These are phyloP conservation scores for Drosophila yakuba DNA, from an alignment of 1,140 invertebrate species.

Conservation along the genomic window DNA sequence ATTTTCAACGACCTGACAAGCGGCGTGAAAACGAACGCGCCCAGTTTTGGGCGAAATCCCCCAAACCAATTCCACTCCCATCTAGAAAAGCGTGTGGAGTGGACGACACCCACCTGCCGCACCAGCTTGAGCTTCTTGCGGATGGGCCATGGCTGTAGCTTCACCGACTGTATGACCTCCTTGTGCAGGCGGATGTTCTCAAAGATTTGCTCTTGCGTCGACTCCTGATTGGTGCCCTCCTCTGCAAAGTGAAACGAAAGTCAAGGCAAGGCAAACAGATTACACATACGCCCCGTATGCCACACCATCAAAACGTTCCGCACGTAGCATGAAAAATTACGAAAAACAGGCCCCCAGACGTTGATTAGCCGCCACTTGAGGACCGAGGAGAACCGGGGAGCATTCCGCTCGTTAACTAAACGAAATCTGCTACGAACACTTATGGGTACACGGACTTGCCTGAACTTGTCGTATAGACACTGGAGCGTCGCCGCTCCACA, in stretches of 20 bases:
- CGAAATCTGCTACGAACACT: conserved; percentile 56
- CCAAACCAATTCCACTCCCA: conserved; percentile 88
- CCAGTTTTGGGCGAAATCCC: conserved; percentile 91
- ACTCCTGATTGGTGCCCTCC: conserved; percentile 86
- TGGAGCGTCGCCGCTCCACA: conserved; percentile 88
- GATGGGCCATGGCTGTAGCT: conserved; percentile 95
- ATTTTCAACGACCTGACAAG: conserved; percentile 58
- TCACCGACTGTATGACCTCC: conserved; percentile 94
- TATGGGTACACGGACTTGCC: conserved; percentile 87
- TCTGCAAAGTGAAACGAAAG: conserved; percentile 86
- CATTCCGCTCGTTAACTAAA: conserved; percentile 45
- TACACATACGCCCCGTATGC: conserved; percentile 66
- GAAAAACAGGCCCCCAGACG: conserved; percentile 48
- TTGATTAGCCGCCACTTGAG: conserved; percentile 56
- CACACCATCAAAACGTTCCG: conserved; percentile 45
- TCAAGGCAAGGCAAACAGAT: conserved; percentile 34
- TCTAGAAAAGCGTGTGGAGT: conserved; percentile 75
- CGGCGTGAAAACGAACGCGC: conserved; percentile 82
- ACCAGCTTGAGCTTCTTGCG: conserved; percentile 93
- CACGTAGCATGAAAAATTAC: conserved; percentile 74
- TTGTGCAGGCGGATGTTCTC: conserved; percentile 97
- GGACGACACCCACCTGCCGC: conserved; percentile 86
- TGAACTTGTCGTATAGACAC: conserved; percentile 93
- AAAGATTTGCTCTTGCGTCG: conserved; percentile 93
- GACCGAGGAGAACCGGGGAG: not conserved